Conservation (phyloP, 2,888 invertebrate species). For the Diogma glabrata region DNA sequence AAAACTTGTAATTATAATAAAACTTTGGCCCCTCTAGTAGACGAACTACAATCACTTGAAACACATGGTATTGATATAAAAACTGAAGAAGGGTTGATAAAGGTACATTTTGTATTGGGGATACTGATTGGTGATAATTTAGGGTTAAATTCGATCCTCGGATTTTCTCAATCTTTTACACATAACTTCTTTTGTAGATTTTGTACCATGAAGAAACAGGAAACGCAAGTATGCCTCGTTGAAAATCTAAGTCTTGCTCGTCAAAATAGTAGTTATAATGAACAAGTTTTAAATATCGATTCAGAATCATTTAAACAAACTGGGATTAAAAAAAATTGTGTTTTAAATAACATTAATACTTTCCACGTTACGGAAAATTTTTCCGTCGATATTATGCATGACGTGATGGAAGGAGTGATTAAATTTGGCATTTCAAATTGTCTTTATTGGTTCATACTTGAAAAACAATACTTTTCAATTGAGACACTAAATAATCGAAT, state of each 20-base stretch:
- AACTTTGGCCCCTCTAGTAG: background rate
- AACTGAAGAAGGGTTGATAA: background rate
- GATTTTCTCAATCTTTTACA: slow-evolving; percentile 16
- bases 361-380: slow-evolving; percentile 21
- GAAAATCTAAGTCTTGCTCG: background rate
- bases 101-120: slow-evolving; percentile 14
- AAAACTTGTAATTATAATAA: background rate
- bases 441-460: slow-evolving; percentile 17
- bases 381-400: slow-evolving; percentile 21
- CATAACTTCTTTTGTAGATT: slow-evolving; percentile 18
- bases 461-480: slow-evolving; percentile 15
- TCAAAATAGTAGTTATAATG: slow-evolving; percentile 16
- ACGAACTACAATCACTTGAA: slow-evolving; percentile 10
- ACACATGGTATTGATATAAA: slow-evolving; percentile 5
- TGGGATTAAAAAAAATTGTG: slow-evolving; percentile 15
- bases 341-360: slow-evolving; percentile 13
- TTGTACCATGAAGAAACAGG: slow-evolving; percentile 16
- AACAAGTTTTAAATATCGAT: slow-evolving; percentile 14
- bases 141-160: too few relatives aligned
- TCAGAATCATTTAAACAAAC: background rate
- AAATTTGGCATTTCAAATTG: slow-evolving; percentile 16
- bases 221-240: slow-evolving; percentile 10
- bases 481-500: slow-evolving; percentile 16
- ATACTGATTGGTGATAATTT: too few relatives aligned
- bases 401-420: slow-evolving; percentile 21